Conservation (phyloP, 30 jellyfish, hydroid and myxozoan genomes). For the Nemopilema nomurai region DNA sequence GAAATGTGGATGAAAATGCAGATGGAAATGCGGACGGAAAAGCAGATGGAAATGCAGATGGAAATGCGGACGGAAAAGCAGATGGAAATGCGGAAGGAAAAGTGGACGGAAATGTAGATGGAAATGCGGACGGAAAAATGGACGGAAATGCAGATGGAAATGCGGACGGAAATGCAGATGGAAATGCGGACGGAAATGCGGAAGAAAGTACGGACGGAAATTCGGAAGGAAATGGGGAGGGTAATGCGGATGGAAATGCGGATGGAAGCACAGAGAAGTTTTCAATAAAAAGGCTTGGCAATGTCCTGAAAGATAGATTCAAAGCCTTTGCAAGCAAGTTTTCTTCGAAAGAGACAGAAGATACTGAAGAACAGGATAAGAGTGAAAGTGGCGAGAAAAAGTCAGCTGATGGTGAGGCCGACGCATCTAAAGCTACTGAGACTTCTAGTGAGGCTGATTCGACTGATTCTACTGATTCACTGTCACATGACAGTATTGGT, state of each 20-base stretch:
- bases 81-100: no score
- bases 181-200: no score
- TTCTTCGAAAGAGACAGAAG: conserved; percentile 14
- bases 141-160: no score
- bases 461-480: no score
- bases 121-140: no score
- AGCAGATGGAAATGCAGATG: no score
- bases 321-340: conserved; percentile 55
- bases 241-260: not conserved
- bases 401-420: not conserved
- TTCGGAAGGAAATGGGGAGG: not conserved
- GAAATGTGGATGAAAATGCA: no score
- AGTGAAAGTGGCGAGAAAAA: not conserved
- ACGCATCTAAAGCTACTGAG: not conserved
- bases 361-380: not conserved
- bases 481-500: not conserved
- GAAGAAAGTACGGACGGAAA: not conserved
- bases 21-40: no score
- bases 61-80: no score
- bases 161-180: no score
- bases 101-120: no score
- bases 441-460: not conserved
- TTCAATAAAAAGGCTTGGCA: conserved; percentile 40
- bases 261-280: conserved; percentile 1
- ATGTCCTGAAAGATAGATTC: conserved; percentile 47